A percentile compares a stretch with the other conserved stretches of the same genome.
phyloP scores from a whole-genome alignment of 2,113 vertebrate species.

The Engraulis encrasicolus region DNA sequence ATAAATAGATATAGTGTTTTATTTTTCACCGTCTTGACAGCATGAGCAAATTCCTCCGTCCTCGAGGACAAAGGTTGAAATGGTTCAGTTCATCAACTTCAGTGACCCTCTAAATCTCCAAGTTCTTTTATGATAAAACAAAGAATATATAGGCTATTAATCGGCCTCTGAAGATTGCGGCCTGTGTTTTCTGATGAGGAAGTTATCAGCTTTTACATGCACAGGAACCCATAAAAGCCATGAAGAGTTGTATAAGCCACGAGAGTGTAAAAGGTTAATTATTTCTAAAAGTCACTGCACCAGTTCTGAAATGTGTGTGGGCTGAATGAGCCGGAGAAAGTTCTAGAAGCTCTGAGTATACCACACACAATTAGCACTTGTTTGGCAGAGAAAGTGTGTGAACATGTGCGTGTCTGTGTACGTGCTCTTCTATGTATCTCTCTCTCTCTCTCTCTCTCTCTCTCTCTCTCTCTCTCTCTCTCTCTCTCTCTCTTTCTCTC shows the following conservation, averaged over 20 bases:
- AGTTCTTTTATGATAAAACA: not conserved
- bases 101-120: not conserved
- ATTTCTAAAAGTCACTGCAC: not conserved
- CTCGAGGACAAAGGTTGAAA: not conserved
- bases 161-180: not conserved
- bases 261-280: not conserved
- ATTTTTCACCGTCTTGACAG: not conserved
- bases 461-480: constrained; percentile 23
- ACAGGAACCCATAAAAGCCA: not conserved
- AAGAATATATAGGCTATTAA: not conserved
- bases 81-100: not conserved
- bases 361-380: not conserved
- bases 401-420: constrained; percentile 10
- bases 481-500: not conserved
- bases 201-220: not conserved
- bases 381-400: not conserved
- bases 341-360: not conserved
- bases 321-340: not conserved
- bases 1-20: not conserved
- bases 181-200: not conserved
- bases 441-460: constrained; percentile 4
- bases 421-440: not conserved
- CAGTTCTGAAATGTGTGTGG: not conserved
- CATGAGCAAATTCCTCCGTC: not conserved
- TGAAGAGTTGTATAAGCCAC: no score